These are phyloP conservation scores for Leucania comma DNA, from an alignment of 2,888 invertebrate species.

Conservation along the genomic window DNA sequence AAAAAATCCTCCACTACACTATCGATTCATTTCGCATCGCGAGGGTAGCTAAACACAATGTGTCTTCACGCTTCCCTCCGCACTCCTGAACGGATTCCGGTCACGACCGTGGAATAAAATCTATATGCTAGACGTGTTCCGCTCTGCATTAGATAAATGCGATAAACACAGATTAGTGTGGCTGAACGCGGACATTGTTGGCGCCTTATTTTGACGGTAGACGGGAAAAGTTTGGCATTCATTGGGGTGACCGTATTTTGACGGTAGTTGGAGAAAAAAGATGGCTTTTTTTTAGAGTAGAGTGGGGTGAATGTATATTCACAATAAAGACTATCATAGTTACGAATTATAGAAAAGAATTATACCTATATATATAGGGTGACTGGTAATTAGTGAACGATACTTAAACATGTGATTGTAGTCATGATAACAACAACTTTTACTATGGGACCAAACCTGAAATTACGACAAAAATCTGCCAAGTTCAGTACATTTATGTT, in stretches of 20 bases:
- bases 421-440: too few relatives aligned
- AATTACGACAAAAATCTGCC: too few relatives aligned
- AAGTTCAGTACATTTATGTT: too few relatives aligned
- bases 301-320: too few relatives aligned
- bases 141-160: constrained; percentile 63
- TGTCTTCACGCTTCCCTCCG: constrained; percentile 67
- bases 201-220: constrained; percentile 35
- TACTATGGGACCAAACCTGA: too few relatives aligned
- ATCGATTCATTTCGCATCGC: constrained; percentile 63
- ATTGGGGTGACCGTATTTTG: constrained; percentile 31
- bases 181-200: constrained; percentile 43
- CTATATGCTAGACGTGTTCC: constrained; percentile 73
- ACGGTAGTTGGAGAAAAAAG: constrained; percentile 6
- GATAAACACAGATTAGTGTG: constrained; percentile 67
- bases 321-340: too few relatives aligned
- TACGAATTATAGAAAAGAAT: too few relatives aligned
- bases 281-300: background rate
- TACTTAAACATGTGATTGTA: too few relatives aligned
- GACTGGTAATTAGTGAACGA: too few relatives aligned
- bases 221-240: constrained; percentile 5
- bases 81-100: constrained; percentile 64
- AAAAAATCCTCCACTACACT: constrained; percentile 49
- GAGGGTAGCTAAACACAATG: constrained; percentile 73
- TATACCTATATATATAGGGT: too few relatives aligned
- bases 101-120: constrained; percentile 72